Evolutionary conservation across 2,888 invertebrate genomes (phyloP).

Genomic region (Chrysotoxum bicinctum): DNA sequence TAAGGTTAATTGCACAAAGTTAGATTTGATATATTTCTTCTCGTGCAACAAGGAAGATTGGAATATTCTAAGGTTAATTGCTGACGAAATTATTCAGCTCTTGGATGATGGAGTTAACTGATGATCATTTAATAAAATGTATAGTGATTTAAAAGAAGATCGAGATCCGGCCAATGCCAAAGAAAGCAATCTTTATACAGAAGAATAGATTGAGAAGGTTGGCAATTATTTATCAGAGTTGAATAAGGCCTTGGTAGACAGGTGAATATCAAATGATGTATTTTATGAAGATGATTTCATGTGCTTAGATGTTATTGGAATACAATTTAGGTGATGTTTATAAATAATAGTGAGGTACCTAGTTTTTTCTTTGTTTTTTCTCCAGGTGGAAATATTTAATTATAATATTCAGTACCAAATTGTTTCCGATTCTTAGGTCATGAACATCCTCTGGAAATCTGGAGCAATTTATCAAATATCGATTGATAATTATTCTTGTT

Average conservation of each 20-base stretch:
- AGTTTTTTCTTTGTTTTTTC: too few relatives aligned
- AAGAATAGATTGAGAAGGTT: constrained; percentile 14
- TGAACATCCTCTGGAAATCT: too few relatives aligned
- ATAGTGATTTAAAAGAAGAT: constrained; percentile 19
- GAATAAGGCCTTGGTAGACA: not conserved
- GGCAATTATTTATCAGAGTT: constrained; percentile 13
- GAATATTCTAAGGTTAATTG: constrained; percentile 34
- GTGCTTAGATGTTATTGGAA: too few relatives aligned
- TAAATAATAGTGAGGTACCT: too few relatives aligned
- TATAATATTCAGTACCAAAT: too few relatives aligned
- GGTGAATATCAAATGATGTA: not conserved
- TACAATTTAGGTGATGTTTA: too few relatives aligned
- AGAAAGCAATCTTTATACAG: not conserved
- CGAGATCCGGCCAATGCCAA: constrained; percentile 37
- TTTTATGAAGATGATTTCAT: not conserved
- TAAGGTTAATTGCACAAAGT: constrained; percentile 71
- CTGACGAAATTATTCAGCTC: constrained; percentile 56
- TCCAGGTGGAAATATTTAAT: too few relatives aligned
- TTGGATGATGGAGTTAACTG: constrained; percentile 32
- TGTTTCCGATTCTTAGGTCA: too few relatives aligned
- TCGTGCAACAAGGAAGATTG: constrained; percentile 67
- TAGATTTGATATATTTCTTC: constrained; percentile 62
- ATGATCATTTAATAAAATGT: constrained; percentile 66
- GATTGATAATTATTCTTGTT: too few relatives aligned
- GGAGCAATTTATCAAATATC: too few relatives aligned